These are phyloP conservation scores for Pseudomyrmex gracilis DNA, from an alignment of 1,140 invertebrate genomes.

Conservation along the genomic window DNA sequence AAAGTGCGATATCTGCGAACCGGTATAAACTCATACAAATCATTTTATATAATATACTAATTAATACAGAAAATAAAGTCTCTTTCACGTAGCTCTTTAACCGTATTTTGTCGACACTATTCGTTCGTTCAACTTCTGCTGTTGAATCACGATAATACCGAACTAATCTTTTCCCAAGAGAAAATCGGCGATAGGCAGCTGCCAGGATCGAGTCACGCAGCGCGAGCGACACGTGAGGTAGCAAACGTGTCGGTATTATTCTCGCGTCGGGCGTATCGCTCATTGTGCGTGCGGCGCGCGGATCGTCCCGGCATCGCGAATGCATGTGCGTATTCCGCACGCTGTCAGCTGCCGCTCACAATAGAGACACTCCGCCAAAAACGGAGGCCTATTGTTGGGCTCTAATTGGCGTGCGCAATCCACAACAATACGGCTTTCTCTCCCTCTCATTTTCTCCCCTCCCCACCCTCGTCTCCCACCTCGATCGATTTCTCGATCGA, in stretches of 20 bases:
- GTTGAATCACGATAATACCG: neutral
- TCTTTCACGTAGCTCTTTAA: too few species aligned
- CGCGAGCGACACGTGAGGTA: conserved; percentile 45
- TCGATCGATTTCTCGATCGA: conserved; percentile 53
- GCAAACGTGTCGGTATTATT: conserved; percentile 58
- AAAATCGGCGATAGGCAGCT: conserved; percentile 46
- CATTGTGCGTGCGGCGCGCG: conserved; percentile 62
- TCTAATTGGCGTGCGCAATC: conserved; percentile 68
- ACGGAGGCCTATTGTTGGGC: conserved; percentile 63
- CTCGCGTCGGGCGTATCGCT: conserved; percentile 56
- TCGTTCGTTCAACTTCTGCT: conserved; percentile 1
- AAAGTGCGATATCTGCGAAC: neutral
- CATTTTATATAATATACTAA: too few species aligned
- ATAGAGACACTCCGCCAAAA: conserved; percentile 69
- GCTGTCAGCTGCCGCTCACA: conserved; percentile 70
- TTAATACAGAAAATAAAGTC: too few species aligned
- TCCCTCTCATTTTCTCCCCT: neutral
- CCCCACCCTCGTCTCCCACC: neutral
- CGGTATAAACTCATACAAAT: too few species aligned
- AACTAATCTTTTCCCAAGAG: conserved; percentile 32
- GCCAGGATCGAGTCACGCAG: conserved; percentile 28
- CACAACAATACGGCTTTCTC: conserved; percentile 55
- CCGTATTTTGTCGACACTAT: neutral
- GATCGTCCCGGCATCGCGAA: conserved; percentile 46
- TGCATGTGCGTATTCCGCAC: conserved; percentile 39